Conservation (phyloP, 2,113 vertebrate species). For the Dasyprocta punctata region DNA sequence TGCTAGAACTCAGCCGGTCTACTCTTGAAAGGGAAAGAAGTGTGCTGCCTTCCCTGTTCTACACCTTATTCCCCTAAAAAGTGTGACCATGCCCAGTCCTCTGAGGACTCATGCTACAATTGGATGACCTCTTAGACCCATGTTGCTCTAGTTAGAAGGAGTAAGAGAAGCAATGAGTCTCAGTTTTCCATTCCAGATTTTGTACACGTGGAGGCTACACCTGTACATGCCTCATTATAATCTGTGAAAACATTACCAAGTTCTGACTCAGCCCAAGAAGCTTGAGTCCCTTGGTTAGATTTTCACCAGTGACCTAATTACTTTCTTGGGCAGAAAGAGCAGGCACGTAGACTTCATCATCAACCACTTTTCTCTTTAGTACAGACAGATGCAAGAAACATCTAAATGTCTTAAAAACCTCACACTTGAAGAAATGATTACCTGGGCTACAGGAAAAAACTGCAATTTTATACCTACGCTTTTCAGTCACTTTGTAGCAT, state of each 20-base stretch:
- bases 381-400: conserved; percentile 62
- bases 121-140: conserved; percentile 24
- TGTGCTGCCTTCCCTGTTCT: not conserved
- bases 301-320: conserved; percentile 34
- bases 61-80: not conserved
- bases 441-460: not conserved
- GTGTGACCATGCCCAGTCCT: not conserved
- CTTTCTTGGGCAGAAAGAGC: not conserved
- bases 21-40: not conserved
- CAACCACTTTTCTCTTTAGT: conserved; percentile 50
- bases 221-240: conserved; percentile 29
- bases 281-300: conserved; percentile 43
- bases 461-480: not conserved
- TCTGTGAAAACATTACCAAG: conserved; percentile 30
- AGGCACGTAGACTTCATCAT: conserved; percentile 19
- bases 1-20: not conserved
- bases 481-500: not conserved
- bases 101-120: not conserved
- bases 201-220: not conserved
- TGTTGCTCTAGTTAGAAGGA: conserved; percentile 28
- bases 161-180: conserved; percentile 31
- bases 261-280: not conserved
- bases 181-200: not conserved
- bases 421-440: not conserved
- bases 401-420: conserved; percentile 11